Evolutionary conservation across 2,888 invertebrate genomes (phyloP), one percentile per base, ranked within the genome.

Genomic region (Blastobasis lacticolella): DNA sequence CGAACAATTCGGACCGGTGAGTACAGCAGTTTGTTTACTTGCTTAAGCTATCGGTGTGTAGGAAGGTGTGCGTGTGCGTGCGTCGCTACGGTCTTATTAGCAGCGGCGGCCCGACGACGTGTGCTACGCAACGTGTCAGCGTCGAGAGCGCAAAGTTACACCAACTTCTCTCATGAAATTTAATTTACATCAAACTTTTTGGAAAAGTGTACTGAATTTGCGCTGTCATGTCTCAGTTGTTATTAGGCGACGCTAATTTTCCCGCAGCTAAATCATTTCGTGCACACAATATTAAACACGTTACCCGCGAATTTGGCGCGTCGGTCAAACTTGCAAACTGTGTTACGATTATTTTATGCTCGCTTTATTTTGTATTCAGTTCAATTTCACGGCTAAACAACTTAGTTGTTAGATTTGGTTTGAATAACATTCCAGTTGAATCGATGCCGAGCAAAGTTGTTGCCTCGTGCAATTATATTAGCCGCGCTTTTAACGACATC

Each of bases 1-100:
- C 91, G 97, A 98, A 91, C 97, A 98, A 90, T 99, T 97, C 89
- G 99, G 99, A 89, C 97, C 97, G 95, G 99, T 99, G 89, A 95
- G 96, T 83, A 57, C 7, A 52, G 55, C 5, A n/a, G 38, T 37
- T 37, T 40, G 5, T 7, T 50, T 9, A 45, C 37, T 10, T 7
- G 10, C 7, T 6, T 37, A 5, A 4, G 44, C 6, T 7, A 46
- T 37, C 8, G 23, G 23, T 23, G 23, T 23, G 23, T 1, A 23
- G 23, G 23, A 23, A 3, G 23, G 3, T 23, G 23, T 3, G 23
- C 23, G 23, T 23, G 23, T 23, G 23, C 23, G 23, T 23, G 23
- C 23, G 23, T 23, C 23, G 23, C 23, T 23, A 23, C 23, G 23
- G 23, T 2, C 23, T 23, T 23, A 23, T 23, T 23, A 23, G 23